A percentile compares a stretch with the other conserved stretches of the same genome.
These are phyloP conservation scores for Aporophyla nigra DNA, from an alignment of 2,888 invertebrate genomes.

Conservation along the genomic window DNA sequence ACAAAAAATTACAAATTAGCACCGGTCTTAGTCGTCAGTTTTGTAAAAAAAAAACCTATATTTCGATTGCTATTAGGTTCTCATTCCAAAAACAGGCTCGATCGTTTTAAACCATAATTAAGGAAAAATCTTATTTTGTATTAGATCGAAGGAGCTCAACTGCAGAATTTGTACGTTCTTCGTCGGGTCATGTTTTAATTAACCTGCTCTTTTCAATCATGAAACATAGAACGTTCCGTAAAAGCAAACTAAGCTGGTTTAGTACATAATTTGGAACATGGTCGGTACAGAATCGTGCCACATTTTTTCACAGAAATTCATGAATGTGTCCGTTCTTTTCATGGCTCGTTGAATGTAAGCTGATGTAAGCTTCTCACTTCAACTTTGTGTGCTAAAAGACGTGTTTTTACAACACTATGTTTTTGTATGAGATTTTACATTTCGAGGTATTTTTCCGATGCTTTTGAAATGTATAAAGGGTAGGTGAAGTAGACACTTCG, in stretches of 20 bases:
- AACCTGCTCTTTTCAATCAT: background rate
- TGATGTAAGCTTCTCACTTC: slow-evolving; percentile 46
- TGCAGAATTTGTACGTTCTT: background rate
- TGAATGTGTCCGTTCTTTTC: slow-evolving; percentile 52
- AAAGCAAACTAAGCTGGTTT: background rate
- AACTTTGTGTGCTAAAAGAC: slow-evolving; percentile 24
- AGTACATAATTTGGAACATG: slow-evolving; percentile 29
- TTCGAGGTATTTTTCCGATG: slow-evolving; percentile 22
- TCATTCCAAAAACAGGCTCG: too few relatives aligned
- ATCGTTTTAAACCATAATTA: too few relatives aligned
- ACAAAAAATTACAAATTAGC: too few relatives aligned
- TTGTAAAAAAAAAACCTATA: too few relatives aligned
- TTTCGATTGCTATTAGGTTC: too few relatives aligned
- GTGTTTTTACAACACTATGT: slow-evolving; percentile 31
- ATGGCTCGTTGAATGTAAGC: slow-evolving; percentile 55
- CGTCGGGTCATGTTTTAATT: background rate
- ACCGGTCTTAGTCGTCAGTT: too few relatives aligned
- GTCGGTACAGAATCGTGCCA: slow-evolving; percentile 59
- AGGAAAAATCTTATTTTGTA: too few relatives aligned
- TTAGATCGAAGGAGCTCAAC: too few relatives aligned
- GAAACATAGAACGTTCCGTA: background rate
- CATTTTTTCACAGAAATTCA: slow-evolving; percentile 54
- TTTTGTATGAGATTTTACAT: slow-evolving; percentile 23
- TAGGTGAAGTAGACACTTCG: background rate
- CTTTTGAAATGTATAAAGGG: background rate